Evolutionary conservation across 2,113 vertebrate species (phyloP).

Genomic region (Pungitius pungitius): DNA sequence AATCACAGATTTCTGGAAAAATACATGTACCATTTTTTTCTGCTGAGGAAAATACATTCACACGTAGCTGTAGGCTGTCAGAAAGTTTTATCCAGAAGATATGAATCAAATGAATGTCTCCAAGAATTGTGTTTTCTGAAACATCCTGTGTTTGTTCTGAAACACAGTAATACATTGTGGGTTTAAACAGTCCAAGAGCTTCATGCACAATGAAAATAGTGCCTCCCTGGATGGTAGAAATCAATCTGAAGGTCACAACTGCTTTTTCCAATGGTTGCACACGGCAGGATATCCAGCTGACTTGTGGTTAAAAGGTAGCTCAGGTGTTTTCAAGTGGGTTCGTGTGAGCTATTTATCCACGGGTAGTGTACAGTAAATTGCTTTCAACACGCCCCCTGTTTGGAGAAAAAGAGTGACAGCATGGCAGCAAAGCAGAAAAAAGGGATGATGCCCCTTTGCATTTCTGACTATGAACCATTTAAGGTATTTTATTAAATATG

Average conservation of each 20-base stretch:
- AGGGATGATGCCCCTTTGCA: too few species aligned
- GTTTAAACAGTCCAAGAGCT: constrained; percentile 19
- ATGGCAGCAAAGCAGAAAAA: background rate
- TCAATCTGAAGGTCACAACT: constrained; percentile 27
- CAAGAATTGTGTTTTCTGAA: background rate
- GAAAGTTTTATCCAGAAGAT: background rate
- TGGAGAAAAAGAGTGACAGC: background rate
- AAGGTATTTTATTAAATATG: too few species aligned
- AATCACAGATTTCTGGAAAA: background rate
- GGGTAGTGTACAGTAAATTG: background rate
- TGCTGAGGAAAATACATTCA: background rate
- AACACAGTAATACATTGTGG: constrained; percentile 2
- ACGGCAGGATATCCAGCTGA: constrained; percentile 13
- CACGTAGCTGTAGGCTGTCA: background rate
- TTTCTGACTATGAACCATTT: too few species aligned
- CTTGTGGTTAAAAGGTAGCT: background rate
- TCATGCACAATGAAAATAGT: background rate
- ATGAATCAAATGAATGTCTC: background rate
- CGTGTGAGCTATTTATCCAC: background rate
- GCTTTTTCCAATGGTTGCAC: constrained; percentile 7
- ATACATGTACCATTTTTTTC: background rate
- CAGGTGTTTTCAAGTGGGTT: background rate
- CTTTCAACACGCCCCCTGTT: background rate
- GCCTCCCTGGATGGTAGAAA: constrained; percentile 13
- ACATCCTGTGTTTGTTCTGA: constrained; percentile 8